Base-by-base conservation (phyloP, 2,797 vertebrate species). In the Gephyroberyx darwinii region DNA sequence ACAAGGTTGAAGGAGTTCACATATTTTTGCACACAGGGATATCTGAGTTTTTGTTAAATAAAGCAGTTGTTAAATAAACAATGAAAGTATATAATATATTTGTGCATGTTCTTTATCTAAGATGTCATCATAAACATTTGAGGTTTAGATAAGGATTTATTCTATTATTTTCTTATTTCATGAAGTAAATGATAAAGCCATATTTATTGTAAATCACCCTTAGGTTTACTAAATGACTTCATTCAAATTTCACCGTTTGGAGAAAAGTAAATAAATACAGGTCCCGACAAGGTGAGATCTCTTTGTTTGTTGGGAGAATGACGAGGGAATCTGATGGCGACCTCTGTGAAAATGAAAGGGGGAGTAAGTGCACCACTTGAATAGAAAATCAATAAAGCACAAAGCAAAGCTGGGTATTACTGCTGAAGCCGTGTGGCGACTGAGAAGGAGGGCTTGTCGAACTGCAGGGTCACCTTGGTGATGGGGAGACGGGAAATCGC, bases 381-480 rank as follows among this genome's bases (percentile, higher is more conserved):
- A 82, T 41, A 67, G 71, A 75, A 82, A 89, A 87, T 89, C 80
- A 31, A 84, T 85, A 72, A 75, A 74, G 76, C 69, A 65, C 78
- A 81, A 86, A 84, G 71, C 65, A 78, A 79, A 82, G 79, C 84
- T 69, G 67, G 22, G 79, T 71, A 82, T 75, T 82, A 69, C 33
- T 3, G 39, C 59, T 67, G 73, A 69, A 68, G 20, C 80, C 55
- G 33, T 77, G 84, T 77, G 59, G 77, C 53, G 83, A 84, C 81
- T 73, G 71, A 77, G 77, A 82, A 84, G 60, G 45, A 76, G 74
- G 22, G 65, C 62, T 54, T 61, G 76, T 69, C 73, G 68, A 84
- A 83, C 73, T 59, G 45, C 60, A 48, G 65, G 83, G 82, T 91
- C 88, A 92, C 87, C 88, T 91, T 90, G 83, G 63, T 69, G 80